Percentiles rank a stretch among this genome's conserved stretches.
Evolutionary conservation across 2,797 vertebrate genomes (phyloP).

Genomic region (Neosilurus hyrtlii): DNA sequence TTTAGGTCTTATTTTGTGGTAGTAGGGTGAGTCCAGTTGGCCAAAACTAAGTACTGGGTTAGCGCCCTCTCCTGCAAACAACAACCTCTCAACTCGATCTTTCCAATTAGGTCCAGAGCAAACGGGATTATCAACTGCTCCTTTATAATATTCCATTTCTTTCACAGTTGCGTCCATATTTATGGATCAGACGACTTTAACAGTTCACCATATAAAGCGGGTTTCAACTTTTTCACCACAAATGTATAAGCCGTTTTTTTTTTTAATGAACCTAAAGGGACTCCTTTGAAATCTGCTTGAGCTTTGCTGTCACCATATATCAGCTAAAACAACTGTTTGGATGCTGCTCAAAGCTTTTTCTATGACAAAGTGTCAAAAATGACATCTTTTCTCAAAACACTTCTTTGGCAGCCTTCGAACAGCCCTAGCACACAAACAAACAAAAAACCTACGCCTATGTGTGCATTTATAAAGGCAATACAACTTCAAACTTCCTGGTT

Average conservation of each 20-base stretch:
- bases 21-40: background rate
- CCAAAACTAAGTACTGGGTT: background rate
- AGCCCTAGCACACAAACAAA: background rate
- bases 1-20: background rate
- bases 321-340: background rate
- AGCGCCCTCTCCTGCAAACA: background rate
- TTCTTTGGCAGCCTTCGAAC: background rate
- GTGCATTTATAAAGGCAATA: background rate
- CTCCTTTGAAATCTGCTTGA: slow-evolving; percentile 53
- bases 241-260: slow-evolving; percentile 62
- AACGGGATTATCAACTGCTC: background rate
- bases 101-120: background rate
- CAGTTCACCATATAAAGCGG: background rate
- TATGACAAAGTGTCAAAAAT: background rate
- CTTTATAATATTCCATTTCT: background rate
- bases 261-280: slow-evolving; percentile 59
- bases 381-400: background rate
- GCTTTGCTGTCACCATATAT: slow-evolving; percentile 36
- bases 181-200: no score
- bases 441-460: no score
- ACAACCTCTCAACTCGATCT: background rate
- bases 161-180: background rate
- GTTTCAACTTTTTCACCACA: slow-evolving; percentile 58
- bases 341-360: background rate
- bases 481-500: background rate